phyloP scores from a whole-genome alignment of 2,888 invertebrate genomes.

The Taphrorychus bicolor region DNA sequence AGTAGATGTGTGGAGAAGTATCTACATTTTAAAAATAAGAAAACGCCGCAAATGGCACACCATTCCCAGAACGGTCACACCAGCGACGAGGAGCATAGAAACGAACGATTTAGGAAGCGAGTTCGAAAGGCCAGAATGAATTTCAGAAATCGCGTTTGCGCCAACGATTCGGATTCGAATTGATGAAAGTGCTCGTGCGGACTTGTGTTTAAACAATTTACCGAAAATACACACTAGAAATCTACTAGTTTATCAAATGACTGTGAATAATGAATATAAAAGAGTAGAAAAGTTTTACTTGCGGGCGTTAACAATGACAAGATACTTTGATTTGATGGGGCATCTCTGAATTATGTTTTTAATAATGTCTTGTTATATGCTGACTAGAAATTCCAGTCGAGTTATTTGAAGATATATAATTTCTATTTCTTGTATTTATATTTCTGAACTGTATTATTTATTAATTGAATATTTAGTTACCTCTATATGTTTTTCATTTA shows the following conservation, averaged over 20 bases:
- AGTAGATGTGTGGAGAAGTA: slow-evolving; percentile 33
- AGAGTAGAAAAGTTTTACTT: no score
- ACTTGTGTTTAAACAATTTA: slow-evolving; percentile 29
- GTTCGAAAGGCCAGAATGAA: slow-evolving; percentile 69
- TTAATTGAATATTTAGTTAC: no score
- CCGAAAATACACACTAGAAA: slow-evolving; percentile 4
- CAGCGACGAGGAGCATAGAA: slow-evolving; percentile 61
- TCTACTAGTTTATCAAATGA: slow-evolving; percentile 1
- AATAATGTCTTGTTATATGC: no score
- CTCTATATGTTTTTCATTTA: no score
- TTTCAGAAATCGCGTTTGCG: slow-evolving; percentile 68
- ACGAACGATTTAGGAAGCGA: slow-evolving; percentile 65
- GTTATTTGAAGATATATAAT: no score
- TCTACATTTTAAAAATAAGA: slow-evolving; percentile 38
- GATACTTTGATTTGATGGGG: no score
- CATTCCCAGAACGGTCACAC: slow-evolving; percentile 42
- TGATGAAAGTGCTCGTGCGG: slow-evolving; percentile 15
- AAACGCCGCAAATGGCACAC: slow-evolving; percentile 44
- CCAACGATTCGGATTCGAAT: slow-evolving; percentile 69
- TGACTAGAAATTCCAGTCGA: no score
- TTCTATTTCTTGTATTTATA: no score
- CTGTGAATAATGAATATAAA: no score
- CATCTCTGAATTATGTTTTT: no score
- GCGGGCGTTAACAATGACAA: no score
- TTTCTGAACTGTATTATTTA: no score